Evolutionary conservation across 2,888 invertebrate species (phyloP), one percentile per base, ranked within the genome.

Genomic region (Eristalinus aeneus): DNA sequence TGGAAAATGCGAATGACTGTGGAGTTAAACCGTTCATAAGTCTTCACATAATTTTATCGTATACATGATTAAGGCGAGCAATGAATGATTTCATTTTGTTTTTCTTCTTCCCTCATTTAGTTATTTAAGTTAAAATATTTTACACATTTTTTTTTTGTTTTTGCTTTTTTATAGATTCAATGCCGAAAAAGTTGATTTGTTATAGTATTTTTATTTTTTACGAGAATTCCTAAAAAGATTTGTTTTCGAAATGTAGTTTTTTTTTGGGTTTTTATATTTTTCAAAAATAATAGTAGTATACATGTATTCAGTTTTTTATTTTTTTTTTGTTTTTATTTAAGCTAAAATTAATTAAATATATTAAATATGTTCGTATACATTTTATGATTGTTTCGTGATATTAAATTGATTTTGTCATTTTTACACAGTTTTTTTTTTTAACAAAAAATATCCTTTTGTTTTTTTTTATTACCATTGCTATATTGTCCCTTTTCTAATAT

Each of bases 401-500:
- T 87, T 75, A 84, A 73, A 39, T 81, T 68, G 78, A 74, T 76
- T 84, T 83, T 78, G 61, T 39, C 69, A 46, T 77, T 61, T 80
- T 65, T 65, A 58, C 27, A 72, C 36, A 27, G 27, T 27, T 69
- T 76, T 23, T 20, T 56, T 56, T 64, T 79, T 64, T 67, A 76
- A 76, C 67, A 76, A 76, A 76, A 61, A 72, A 69, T 32, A 60
- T 60, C 23, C 16, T 8, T 68, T 76, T n/a, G 12, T 34, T 61
- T 63, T 60, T n/a, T 68, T 64, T 71, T 69, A n/a, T n/a, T n/a
- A 75, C 73, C 86, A 81, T 92, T 92, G 92, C 91, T 92, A 90
- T 91, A 91, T 91, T 92, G 92, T 90, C 90, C 90, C 90, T 91
- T 89, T 89, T 89, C 87, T 76, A 88, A 88, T 46, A 46, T 16